Base-by-base conservation (phyloP, 1,140 invertebrate species). In the Bombus affinis region DNA sequence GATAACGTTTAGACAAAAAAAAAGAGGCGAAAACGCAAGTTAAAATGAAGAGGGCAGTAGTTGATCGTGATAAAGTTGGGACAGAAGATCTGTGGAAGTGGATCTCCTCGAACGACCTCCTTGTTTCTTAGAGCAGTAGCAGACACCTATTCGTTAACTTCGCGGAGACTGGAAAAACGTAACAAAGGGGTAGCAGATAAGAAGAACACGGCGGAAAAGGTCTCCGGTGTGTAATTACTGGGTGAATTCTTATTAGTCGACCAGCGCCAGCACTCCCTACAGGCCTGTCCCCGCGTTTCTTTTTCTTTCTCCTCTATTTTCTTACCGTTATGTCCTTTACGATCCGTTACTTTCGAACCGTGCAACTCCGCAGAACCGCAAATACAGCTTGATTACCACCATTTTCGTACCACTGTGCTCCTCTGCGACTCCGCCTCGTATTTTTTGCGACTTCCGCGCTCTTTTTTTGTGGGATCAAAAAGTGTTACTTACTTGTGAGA, bases 201-300 rank as follows among this genome's bases (percentile, higher is more conserved):
- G 74, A 78, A 77, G 85, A 78, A 59, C 37, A 81, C 72, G 79
- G 73, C 83, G 88, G 89, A 90, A 92, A 91, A 92, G 47, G 90
- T 92, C 92, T 85, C 90, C 53, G 83, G 90, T 85, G 92, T 92
- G 89, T 92, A 92, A 92, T 92, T 92, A 92, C 91, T 87, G 85
- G 79, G 78, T 86, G 90, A 91, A 91, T 92, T 92, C 91, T 92
- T 92, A 92, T 92, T 91, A 91, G 89, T 83, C 81, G 77, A 62
- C 81, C 74, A 89, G 76, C 72, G 39, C 87, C 71, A 87, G 78
- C 78, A 84, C 81, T 91, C 85, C 91, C 87, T 76, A 80, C 77
- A 90, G 89, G 86, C 76, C 83, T 92, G 91, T 92, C 83, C 72
- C 65, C 83, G 79, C 75, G 39, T 88, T 78, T 62, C n/a, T 87